phyloP scores from a whole-genome alignment of 2,797 vertebrate genomes.

The Heteromormyrus szaboi region DNA sequence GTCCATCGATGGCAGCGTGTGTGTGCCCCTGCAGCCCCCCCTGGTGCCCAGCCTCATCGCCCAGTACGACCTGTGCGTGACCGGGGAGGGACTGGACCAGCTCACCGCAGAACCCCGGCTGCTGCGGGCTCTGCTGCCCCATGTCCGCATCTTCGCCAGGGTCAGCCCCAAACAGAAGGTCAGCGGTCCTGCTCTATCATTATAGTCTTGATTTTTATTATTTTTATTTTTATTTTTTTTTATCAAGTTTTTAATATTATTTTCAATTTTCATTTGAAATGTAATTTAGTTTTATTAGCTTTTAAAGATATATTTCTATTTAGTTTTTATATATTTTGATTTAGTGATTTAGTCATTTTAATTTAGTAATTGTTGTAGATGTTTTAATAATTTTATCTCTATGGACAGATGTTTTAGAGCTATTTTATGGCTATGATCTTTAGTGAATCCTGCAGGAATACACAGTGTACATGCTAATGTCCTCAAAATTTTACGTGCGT shows the following conservation, averaged over 20 bases:
- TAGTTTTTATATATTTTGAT: neutral
- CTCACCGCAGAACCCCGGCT: conserved; percentile 56
- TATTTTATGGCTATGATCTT: neutral
- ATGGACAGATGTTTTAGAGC: neutral
- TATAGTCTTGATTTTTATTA: neutral
- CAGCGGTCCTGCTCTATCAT: conserved; percentile 12
- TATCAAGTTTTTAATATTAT: neutral
- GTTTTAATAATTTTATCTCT: neutral
- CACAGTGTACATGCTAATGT: neutral
- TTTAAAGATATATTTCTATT: neutral
- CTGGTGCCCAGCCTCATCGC: conserved; percentile 56
- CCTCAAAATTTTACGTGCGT: neutral
- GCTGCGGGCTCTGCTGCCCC: conserved; percentile 74
- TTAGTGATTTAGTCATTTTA: neutral
- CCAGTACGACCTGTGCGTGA: conserved; percentile 78
- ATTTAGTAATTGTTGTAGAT: neutral
- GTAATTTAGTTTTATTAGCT: neutral
- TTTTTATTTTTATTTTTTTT: neutral
- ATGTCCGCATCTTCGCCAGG: conserved; percentile 83
- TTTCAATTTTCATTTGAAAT: neutral
- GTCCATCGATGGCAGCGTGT: conserved; percentile 72
- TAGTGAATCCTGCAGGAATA: neutral
- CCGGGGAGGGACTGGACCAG: conserved; percentile 78
- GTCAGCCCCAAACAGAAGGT: conserved; percentile 98
- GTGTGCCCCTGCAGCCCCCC: conserved; percentile 52